Conservation (phyloP, 2,888 invertebrate species). For the Serripes groenlandicus region DNA sequence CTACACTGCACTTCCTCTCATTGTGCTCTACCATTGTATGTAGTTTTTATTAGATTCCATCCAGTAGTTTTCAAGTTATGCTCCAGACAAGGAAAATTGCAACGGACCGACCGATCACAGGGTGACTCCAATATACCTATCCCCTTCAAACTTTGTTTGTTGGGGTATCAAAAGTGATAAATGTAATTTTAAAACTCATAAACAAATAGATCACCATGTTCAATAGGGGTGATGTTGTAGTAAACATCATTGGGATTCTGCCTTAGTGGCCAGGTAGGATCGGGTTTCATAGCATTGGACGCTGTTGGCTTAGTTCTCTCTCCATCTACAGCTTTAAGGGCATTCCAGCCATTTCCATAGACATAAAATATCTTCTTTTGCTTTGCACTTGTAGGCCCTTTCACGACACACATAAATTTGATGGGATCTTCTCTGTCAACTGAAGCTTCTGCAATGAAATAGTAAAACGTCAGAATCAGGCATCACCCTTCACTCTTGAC, state of each 20-base stretch:
- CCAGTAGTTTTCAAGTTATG: too few species aligned
- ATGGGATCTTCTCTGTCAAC: conserved; percentile 74
- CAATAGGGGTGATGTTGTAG: conserved; percentile 72
- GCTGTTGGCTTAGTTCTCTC: conserved; percentile 67
- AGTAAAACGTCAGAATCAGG: neutral
- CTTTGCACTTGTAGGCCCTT: conserved; percentile 79
- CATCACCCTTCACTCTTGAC: too few species aligned
- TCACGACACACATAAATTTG: conserved; percentile 79
- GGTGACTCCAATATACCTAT: too few species aligned
- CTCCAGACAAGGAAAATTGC: too few species aligned
- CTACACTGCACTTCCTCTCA: too few species aligned
- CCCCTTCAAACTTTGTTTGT: too few species aligned
- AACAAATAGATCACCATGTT: conserved; percentile 75
- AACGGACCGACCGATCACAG: too few species aligned
- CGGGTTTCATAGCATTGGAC: conserved; percentile 69
- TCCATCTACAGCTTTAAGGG: conserved; percentile 70
- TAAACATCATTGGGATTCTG: conserved; percentile 78
- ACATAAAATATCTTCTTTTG: conserved; percentile 83
- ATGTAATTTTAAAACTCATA: too few species aligned
- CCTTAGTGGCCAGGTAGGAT: conserved; percentile 77
- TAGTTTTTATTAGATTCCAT: too few species aligned
- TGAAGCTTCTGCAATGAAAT: conserved; percentile 70
- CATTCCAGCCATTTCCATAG: conserved; percentile 80
- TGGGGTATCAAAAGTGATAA: too few species aligned
- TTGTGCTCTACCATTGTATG: too few species aligned